A percentile compares a stretch with the other conserved stretches of the same genome.
phyloP scores from a whole-genome alignment of 2,113 vertebrate species.

The Boulengeromyrus knoepffleri region DNA sequence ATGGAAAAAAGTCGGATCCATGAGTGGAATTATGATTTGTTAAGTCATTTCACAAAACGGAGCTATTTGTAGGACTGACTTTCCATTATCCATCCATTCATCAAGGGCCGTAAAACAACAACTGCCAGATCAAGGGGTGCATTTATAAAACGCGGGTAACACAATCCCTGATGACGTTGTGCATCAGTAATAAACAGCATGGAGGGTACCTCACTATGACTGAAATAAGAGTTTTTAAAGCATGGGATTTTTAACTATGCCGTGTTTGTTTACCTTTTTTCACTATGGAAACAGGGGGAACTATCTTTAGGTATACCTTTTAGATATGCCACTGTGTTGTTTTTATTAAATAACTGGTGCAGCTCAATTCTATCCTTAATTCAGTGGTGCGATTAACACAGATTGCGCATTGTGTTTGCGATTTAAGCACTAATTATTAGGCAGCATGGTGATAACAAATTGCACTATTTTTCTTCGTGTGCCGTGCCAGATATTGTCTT shows the following conservation, averaged over 20 bases:
- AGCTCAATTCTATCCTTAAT: not conserved
- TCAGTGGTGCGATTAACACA: not conserved
- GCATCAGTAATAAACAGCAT: not conserved
- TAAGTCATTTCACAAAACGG: not conserved
- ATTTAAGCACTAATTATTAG: not conserved
- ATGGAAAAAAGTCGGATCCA: not conserved
- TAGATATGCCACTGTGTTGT: not conserved
- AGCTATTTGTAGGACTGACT: not conserved
- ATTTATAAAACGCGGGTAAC: not conserved
- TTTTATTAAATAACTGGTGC: not conserved
- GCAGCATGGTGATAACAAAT: not conserved
- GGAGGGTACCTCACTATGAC: not conserved
- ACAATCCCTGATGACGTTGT: not conserved
- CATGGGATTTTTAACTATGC: not conserved
- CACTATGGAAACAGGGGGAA: not conserved
- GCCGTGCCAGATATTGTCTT: not conserved
- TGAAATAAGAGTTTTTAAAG: not conserved
- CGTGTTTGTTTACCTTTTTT: not conserved
- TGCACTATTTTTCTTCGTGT: not conserved
- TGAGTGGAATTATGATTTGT: not conserved
- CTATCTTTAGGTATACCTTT: not conserved
- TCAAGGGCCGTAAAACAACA: not conserved
- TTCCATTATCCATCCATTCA: not conserved
- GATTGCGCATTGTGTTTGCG: not conserved
- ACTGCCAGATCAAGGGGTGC: not conserved